A percentile compares a stretch with the other conserved stretches of the same genome.
phyloP scores from a whole-genome alignment of 2,888 invertebrate genomes.

The Dolichopus griseipennis region DNA sequence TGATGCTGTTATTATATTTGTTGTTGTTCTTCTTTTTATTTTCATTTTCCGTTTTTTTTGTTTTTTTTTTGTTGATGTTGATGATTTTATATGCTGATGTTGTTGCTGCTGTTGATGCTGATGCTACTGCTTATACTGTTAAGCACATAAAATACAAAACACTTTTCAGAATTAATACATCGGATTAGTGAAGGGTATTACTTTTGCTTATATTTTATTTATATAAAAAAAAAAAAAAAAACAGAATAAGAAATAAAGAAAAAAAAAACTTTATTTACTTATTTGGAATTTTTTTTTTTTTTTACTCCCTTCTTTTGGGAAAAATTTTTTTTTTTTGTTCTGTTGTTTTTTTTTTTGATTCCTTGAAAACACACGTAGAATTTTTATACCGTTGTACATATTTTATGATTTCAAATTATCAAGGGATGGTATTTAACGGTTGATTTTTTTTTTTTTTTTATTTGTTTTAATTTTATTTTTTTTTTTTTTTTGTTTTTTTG shows the following conservation, averaged over 20 bases:
- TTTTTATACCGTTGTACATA: conserved; percentile 3
- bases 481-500: neutral
- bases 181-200: conserved; percentile 16
- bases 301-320: conserved; percentile 1
- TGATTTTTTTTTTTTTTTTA: neutral
- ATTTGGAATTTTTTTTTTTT: neutral
- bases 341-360: neutral
- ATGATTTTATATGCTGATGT: too few relatives aligned
- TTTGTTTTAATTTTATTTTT: neutral
- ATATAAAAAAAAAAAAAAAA: neutral
- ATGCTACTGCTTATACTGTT: neutral
- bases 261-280: neutral
- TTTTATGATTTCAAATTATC: neutral
- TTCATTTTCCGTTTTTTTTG: too few relatives aligned
- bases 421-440: conserved; percentile 1
- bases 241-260: too few relatives aligned
- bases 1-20: neutral
- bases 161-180: conserved; percentile 19
- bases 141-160: conserved; percentile 14
- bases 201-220: conserved; percentile 4
- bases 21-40: too few relatives aligned
- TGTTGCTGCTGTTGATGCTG: too few relatives aligned
- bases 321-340: neutral
- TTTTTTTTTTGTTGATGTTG: too few relatives aligned
- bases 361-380: neutral